Base-by-base conservation (phyloP, 2,797 vertebrate species). In the Falco columbarius region DNA sequence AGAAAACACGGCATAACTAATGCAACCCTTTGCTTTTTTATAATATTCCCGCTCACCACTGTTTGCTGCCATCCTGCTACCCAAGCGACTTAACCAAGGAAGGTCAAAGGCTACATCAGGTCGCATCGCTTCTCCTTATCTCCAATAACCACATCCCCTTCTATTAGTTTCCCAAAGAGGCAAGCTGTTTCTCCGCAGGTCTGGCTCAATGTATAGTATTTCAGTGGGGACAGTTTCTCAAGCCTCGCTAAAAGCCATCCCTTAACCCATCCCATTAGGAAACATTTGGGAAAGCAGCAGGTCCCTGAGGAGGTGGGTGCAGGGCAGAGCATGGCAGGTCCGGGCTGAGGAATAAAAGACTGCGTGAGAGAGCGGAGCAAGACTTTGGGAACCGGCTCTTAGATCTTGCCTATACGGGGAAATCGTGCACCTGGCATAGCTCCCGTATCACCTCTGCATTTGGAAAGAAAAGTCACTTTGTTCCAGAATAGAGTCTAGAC, bases 401-500 rank as follows among this genome's bases (percentile, higher is more conserved):
- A 10, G 12, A 85, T 65, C 84, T 79, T 59, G 76, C 38, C 70
- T 13, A 4, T 3, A 1, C 5, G 40, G 94, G 94, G 94, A 90
- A 93, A 90, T 6, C 4, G 6, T 1, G 2, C 96, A 95, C 75
- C 96, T 96, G 96, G 96, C 94, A 73, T 4, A 38, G 86, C 75
- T 91, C 95, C 93, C 5, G 0, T 24, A 27, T 66, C 96, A 66
- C 96, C 95, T 58, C 88, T 22, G 70, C 1, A 5, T 7, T 4
- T 1, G 61, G 68, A 81, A 77, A 83, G 76, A 93, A 94, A 93
- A 93, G 89, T 27, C 47, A 65, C 76, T 94, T 97, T 95, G 95
- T 86, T 59, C 47, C 86, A 47, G 47, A n/a, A 18, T 0, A 5
- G 80, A 51, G 38, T 21, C 47, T 20, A 68, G 95, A 34, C 87